These are phyloP conservation scores for Malthinus seriepunctatus DNA, from an alignment of 2,888 invertebrate genomes.

Conservation along the genomic window DNA sequence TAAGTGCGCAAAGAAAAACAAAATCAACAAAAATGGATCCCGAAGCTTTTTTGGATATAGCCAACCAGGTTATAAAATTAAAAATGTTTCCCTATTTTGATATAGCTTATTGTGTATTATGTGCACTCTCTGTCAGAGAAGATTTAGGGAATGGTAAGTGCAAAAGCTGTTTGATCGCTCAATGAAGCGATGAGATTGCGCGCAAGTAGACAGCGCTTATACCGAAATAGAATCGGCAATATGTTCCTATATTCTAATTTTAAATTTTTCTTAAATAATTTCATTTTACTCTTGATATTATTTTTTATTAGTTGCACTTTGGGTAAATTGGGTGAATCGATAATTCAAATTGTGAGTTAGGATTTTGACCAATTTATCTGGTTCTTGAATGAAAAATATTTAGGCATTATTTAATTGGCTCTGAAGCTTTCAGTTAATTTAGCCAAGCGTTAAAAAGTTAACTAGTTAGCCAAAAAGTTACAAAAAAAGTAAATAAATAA, in stretches of 20 bases:
- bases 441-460: too few relatives aligned
- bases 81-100: conserved; percentile 99
- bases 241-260: not conserved
- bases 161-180: conserved; percentile 6
- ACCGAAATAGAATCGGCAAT: conserved; percentile 11
- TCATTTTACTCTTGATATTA: too few relatives aligned
- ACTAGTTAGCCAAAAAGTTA: too few relatives aligned
- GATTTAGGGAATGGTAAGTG: conserved; percentile 87
- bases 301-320: too few relatives aligned
- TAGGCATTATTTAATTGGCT: too few relatives aligned
- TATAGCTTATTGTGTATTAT: conserved; percentile 93
- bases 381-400: too few relatives aligned
- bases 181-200: conserved; percentile 16
- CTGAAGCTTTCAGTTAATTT: too few relatives aligned
- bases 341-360: too few relatives aligned
- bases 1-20: conserved; percentile 12
- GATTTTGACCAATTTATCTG: too few relatives aligned
- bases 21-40: conserved; percentile 75
- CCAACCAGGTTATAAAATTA: conserved; percentile 97
- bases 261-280: too few relatives aligned
- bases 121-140: conserved; percentile 93
- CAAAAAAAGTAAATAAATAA: too few relatives aligned
- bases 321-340: too few relatives aligned
- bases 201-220: conserved; percentile 4
- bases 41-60: conserved; percentile 95